A percentile compares a stretch with the other conserved stretches of the same genome.
phyloP scores from a whole-genome alignment of 2,797 vertebrate species.

The Rhinoraja longicauda region DNA sequence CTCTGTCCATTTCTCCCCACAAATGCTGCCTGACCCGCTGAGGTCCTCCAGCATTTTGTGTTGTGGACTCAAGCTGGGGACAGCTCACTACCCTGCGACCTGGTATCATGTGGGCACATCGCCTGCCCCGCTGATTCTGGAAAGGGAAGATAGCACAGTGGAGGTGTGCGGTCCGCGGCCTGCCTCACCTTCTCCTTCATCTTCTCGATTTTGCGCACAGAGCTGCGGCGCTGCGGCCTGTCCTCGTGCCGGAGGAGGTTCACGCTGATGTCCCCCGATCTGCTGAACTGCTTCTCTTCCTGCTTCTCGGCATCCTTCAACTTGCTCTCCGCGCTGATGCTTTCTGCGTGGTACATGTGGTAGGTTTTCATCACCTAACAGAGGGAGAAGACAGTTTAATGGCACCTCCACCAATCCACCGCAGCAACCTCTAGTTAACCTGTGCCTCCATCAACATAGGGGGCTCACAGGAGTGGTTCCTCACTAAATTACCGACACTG shows the following conservation, averaged over 20 bases:
- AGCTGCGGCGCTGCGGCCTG: conserved; percentile 84
- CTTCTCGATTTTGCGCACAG: conserved; percentile 95
- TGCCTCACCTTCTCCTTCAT: conserved; percentile 89
- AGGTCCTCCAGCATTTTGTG: no score
- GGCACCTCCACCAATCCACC: not conserved
- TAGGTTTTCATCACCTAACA: conserved; percentile 98
- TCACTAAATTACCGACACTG: not conserved
- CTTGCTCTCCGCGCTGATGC: conserved; percentile 94
- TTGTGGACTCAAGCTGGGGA: not conserved
- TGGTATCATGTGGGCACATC: not conserved
- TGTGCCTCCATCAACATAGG: not conserved
- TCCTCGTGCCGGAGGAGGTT: conserved; percentile 90
- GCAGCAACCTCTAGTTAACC: not conserved
- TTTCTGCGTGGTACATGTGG: conserved; percentile 98
- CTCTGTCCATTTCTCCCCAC: no score
- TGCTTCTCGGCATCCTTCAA: conserved; percentile 97
- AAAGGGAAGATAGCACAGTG: not conserved
- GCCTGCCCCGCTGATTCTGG: not conserved
- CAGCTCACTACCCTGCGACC: not conserved
- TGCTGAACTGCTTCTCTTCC: conserved; percentile 96
- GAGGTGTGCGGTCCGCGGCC: no score
- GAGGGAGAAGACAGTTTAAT: conserved; percentile 13
- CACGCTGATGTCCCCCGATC: conserved; percentile 84
- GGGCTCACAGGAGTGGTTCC: not conserved
- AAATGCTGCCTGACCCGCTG: no score